phyloP scores from a whole-genome alignment of 2,113 vertebrate genomes.

The Eleginops maclovinus region DNA sequence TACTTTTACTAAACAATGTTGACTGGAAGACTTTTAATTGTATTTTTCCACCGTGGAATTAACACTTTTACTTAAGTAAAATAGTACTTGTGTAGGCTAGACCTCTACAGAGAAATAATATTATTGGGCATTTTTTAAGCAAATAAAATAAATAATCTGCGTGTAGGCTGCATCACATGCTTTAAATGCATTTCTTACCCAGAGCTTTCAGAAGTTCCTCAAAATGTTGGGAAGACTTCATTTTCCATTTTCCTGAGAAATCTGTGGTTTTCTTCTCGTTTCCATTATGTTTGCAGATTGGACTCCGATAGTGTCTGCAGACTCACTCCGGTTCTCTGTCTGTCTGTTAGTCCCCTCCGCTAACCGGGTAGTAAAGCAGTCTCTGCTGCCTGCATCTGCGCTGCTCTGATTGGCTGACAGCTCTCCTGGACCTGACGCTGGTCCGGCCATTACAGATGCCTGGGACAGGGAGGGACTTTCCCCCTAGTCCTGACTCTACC shows the following conservation, averaged over 20 bases:
- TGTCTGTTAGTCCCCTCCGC: slow-evolving; percentile 23
- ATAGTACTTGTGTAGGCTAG: no score
- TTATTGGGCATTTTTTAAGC: background rate
- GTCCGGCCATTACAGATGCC: slow-evolving; percentile 55
- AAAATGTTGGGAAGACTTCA: slow-evolving; percentile 92
- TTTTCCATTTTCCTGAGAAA: slow-evolving; percentile 93
- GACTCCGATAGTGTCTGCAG: background rate
- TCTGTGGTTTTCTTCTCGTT: slow-evolving; percentile 82
- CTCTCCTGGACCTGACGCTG: slow-evolving; percentile 53
- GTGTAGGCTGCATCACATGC: background rate
- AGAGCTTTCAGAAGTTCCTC: slow-evolving; percentile 91
- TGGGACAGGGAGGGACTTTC: slow-evolving; percentile 61
- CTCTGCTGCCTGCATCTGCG: slow-evolving; percentile 60
- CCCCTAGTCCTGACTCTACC: slow-evolving; percentile 16
- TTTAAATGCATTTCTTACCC: slow-evolving; percentile 79
- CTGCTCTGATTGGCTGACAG: slow-evolving; percentile 68
- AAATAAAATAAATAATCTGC: background rate
- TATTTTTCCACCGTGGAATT: no score
- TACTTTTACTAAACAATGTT: no score
- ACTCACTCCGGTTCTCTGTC: background rate
- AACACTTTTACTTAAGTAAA: no score
- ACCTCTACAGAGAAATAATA: no score
- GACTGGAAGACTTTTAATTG: no score
- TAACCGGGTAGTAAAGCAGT: slow-evolving; percentile 18
- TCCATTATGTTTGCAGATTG: background rate